Percentiles rank a stretch among this genome's conserved stretches.
phyloP scores from a whole-genome alignment of 1,140 invertebrate species.

The Formica selysi region DNA sequence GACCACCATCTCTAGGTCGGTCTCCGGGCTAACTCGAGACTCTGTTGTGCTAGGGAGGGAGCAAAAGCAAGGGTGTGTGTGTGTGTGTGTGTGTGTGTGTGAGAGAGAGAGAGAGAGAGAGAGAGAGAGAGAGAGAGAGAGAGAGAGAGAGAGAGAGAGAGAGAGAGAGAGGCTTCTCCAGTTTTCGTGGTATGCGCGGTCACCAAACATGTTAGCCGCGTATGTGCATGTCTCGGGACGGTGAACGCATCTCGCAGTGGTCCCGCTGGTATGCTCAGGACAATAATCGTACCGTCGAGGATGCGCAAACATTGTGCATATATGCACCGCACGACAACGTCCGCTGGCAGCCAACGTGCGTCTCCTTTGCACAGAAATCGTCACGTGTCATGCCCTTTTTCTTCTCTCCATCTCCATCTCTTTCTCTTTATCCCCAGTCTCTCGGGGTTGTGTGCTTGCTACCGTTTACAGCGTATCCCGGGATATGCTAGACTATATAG shows the following conservation, averaged over 20 bases:
- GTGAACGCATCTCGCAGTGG: conserved; percentile 15
- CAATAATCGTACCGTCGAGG: conserved; percentile 65
- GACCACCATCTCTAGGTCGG: conserved; percentile 44
- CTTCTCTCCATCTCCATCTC: not conserved
- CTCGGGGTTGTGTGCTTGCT: conserved; percentile 19
- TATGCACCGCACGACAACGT: conserved; percentile 56
- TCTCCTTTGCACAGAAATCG: conserved; percentile 56
- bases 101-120: not conserved
- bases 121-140: not conserved
- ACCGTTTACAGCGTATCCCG: conserved; percentile 35
- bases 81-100: too few species aligned
- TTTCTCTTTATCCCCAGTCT: not conserved
- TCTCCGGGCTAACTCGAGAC: conserved; percentile 24
- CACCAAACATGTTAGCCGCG: conserved; percentile 57
- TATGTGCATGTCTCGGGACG: conserved; percentile 55
- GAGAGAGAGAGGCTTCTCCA: not conserved
- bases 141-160: not conserved
- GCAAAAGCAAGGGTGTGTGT: too few species aligned
- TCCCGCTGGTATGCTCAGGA: conserved; percentile 43
- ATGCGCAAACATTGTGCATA: conserved; percentile 67
- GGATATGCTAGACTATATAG: conserved; percentile 26
- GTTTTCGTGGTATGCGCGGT: conserved; percentile 62
- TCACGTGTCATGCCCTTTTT: conserved; percentile 55
- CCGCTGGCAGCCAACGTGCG: conserved; percentile 28
- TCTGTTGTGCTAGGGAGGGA: not conserved